Evolutionary conservation across 1,140 invertebrate species (phyloP).

Genomic region (Wasmannia auropunctata): DNA sequence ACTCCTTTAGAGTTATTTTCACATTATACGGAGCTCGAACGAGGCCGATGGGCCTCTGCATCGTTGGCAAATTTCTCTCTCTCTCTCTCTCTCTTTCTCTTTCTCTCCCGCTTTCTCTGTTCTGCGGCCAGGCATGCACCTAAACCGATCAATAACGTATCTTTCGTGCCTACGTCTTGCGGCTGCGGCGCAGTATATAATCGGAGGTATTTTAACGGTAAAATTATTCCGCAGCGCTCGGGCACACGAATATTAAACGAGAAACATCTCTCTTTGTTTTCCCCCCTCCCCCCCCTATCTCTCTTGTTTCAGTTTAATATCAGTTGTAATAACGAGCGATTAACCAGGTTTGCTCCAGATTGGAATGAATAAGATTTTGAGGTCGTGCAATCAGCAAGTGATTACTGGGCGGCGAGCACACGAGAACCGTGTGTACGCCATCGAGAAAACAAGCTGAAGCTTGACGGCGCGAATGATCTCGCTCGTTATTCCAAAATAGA

Average conservation of each 20-base stretch:
- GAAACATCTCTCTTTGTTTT: background rate
- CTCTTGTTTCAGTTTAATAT: background rate
- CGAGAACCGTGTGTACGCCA: background rate
- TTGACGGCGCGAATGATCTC: background rate
- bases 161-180: constrained; percentile 44
- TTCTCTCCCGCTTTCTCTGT: constrained; percentile 8
- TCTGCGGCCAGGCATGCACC: constrained; percentile 32
- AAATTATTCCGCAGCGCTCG: constrained; percentile 15
- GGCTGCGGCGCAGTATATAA: constrained; percentile 23
- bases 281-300: too few species aligned
- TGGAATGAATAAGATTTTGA: background rate
- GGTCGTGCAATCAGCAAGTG: background rate
- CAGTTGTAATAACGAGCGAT: constrained; percentile 10
- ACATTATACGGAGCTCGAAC: constrained; percentile 19
- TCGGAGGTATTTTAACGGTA: constrained; percentile 27
- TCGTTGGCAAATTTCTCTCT: constrained; percentile 20
- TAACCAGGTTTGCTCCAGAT: background rate
- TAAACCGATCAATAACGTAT: constrained; percentile 66
- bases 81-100: background rate
- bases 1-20: constrained; percentile 67
- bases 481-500: background rate
- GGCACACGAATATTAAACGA: background rate
- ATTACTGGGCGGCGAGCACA: background rate
- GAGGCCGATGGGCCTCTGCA: constrained; percentile 31
- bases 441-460: background rate